Conservation (phyloP, 2,888 invertebrate species). For the Oscheius onirici region DNA sequence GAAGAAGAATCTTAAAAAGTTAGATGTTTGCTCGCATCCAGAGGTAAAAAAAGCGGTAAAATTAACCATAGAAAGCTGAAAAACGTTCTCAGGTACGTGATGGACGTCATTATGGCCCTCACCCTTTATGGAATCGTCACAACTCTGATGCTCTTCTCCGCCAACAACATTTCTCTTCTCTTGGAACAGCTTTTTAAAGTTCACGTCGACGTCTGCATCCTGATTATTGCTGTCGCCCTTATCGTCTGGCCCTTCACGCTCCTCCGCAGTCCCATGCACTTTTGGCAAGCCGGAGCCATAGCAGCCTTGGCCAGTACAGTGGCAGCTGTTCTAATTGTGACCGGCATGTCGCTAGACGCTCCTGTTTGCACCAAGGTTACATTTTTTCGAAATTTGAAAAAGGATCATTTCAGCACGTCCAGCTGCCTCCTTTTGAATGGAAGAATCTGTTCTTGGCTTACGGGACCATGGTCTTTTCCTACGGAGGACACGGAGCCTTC, state of each 20-base stretch:
- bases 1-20: no score
- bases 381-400: neutral
- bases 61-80: no score
- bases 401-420: slow-evolving; percentile 25
- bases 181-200: slow-evolving; percentile 46
- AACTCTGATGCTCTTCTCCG: slow-evolving; percentile 43
- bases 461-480: slow-evolving; percentile 50
- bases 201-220: slow-evolving; percentile 42
- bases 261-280: slow-evolving; percentile 50
- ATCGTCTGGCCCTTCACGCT: slow-evolving; percentile 47
- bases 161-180: slow-evolving; percentile 47
- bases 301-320: slow-evolving; percentile 43
- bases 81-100: slow-evolving; percentile 21
- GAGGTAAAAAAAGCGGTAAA: no score
- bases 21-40: no score
- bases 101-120: slow-evolving; percentile 41
- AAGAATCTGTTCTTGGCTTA: slow-evolving; percentile 42
- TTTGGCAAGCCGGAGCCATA: slow-evolving; percentile 48
- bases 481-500: slow-evolving; percentile 49
- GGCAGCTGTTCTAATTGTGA: slow-evolving; percentile 37
- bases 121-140: slow-evolving; percentile 48
- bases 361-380: slow-evolving; percentile 37
- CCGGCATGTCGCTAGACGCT: slow-evolving; percentile 44
- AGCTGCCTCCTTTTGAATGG: slow-evolving; percentile 30
- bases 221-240: slow-evolving; percentile 43